Conservation (phyloP, 2,113 vertebrate genomes). For the Heterochromis multidens region DNA sequence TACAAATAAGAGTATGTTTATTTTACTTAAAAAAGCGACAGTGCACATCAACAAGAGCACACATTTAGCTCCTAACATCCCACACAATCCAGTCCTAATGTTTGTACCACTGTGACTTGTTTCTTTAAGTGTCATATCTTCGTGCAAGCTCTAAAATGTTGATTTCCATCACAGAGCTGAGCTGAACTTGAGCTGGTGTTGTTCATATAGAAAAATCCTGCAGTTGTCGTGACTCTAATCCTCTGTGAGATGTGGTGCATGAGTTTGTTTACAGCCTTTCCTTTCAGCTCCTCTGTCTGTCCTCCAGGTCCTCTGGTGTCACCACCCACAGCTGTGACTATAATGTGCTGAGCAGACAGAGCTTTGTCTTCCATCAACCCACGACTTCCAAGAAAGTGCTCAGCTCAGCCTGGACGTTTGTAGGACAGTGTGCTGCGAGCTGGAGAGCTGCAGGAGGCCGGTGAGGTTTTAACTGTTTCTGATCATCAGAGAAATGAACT, state of each 20-base stretch:
- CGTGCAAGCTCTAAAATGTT: not conserved
- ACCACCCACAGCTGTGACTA: not conserved
- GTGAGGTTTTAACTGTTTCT: not conserved
- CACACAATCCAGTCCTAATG: no score
- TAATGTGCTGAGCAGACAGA: not conserved
- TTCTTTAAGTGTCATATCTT: not conserved
- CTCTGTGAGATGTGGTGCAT: not conserved
- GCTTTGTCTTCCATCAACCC: not conserved
- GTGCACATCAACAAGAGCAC: not conserved
- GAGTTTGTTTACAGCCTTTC: not conserved
- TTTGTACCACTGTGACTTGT: fast-evolving
- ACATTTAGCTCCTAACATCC: not conserved
- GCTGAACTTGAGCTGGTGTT: not conserved
- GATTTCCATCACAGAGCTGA: not conserved
- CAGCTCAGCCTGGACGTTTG: not conserved
- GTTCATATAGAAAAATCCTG: not conserved
- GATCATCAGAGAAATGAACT: not conserved
- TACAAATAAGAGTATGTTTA: not conserved
- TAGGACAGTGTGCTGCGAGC: not conserved
- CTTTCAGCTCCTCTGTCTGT: not conserved
- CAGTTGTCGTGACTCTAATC: not conserved
- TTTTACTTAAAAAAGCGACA: not conserved
- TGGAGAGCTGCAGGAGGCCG: not conserved
- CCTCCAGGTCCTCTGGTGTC: not conserved
- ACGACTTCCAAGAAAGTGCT: not conserved